A percentile compares a stretch with the other conserved stretches of the same genome.
Evolutionary conservation across 2,888 invertebrate genomes (phyloP).

Genomic region (Julus scanicus): DNA sequence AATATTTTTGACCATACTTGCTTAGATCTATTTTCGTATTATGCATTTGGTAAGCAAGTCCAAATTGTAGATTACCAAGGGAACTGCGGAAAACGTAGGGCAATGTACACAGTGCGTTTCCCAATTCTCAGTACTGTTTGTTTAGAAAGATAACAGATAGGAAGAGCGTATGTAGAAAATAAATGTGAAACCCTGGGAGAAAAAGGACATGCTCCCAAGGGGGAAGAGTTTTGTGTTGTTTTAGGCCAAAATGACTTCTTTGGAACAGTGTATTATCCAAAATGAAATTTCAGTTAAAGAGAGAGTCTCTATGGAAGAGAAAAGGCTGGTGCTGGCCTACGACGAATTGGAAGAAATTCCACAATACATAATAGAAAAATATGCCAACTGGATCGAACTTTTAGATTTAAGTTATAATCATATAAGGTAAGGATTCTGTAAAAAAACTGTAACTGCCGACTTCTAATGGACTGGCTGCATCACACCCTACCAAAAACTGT

Average conservation of each 20-base stretch:
- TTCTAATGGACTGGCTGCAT: slow-evolving; percentile 52
- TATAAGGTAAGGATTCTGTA: slow-evolving; percentile 72
- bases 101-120: neutral
- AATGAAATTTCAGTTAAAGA: slow-evolving; percentile 23
- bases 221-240: neutral
- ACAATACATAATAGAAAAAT: slow-evolving; percentile 73
- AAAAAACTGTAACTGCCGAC: neutral
- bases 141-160: neutral
- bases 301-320: slow-evolving; percentile 62
- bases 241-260: slow-evolving; percentile 37
- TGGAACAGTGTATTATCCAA: slow-evolving; percentile 3
- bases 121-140: neutral
- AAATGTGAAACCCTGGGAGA: neutral
- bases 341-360: slow-evolving; percentile 76
- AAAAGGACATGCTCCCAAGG: neutral
- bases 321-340: slow-evolving; percentile 74
- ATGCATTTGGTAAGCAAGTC: neutral
- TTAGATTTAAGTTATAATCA: slow-evolving; percentile 80
- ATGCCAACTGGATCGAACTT: slow-evolving; percentile 73
- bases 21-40: neutral
- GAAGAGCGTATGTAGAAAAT: neutral
- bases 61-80: neutral
- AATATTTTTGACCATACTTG: neutral
- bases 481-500: too few relatives aligned
- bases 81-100: neutral